Evolutionary conservation across 2,888 invertebrate genomes (phyloP).

Genomic region (Sarcophaga rosellei): DNA sequence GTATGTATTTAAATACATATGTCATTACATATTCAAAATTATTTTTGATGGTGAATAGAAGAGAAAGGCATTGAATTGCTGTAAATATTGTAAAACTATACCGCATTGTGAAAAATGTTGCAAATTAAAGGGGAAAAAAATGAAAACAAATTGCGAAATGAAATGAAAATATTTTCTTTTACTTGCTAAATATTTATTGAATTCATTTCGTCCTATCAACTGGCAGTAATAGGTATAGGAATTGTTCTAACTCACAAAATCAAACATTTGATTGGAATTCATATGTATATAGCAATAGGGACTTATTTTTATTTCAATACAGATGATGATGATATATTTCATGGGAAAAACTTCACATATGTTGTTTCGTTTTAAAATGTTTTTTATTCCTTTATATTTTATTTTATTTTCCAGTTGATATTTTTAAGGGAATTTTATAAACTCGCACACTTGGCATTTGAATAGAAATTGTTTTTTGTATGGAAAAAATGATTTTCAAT

Average conservation of each 20-base stretch:
- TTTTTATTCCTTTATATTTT: too few species aligned
- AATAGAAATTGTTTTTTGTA: neutral
- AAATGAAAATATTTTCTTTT: constrained; percentile 3
- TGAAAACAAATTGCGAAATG: neutral
- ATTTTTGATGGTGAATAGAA: neutral
- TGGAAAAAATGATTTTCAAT: neutral
- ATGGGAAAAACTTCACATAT: too few species aligned
- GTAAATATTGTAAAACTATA: constrained; percentile 1
- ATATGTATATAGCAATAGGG: too few species aligned
- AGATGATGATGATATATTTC: too few species aligned
- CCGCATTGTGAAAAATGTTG: constrained; percentile 19
- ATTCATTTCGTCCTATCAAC: too few species aligned
- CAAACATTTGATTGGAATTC: too few species aligned
- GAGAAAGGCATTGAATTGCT: neutral
- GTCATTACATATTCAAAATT: neutral
- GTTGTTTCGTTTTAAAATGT: too few species aligned
- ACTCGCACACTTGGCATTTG: neutral
- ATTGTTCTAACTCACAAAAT: too few species aligned
- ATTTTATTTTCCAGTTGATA: neutral
- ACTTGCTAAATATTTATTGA: neutral
- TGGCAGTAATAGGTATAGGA: too few species aligned
- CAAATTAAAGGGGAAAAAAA: neutral
- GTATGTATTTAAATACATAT: too few species aligned
- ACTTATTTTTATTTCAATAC: too few species aligned
- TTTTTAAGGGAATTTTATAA: neutral